Evolutionary conservation across 2,113 vertebrate genomes (phyloP).

Genomic region (Marmota flaviventris): DNA sequence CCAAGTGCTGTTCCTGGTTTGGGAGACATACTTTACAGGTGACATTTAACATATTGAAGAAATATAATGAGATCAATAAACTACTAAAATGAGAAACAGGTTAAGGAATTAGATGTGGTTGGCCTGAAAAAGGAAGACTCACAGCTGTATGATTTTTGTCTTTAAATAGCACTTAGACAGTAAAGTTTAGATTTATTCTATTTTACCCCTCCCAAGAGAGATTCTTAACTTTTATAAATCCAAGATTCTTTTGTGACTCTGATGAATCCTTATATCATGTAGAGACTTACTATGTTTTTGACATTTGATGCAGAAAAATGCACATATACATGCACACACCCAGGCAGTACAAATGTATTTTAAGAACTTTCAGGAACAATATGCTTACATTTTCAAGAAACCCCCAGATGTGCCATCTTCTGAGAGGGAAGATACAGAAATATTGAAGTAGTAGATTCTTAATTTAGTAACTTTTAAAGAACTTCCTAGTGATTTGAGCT

Average conservation of each 20-base stretch:
- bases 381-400: neutral
- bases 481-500: conserved; percentile 36
- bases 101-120: neutral
- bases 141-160: neutral
- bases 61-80: neutral
- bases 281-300: neutral
- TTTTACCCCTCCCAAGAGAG: neutral
- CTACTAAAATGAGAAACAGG: neutral
- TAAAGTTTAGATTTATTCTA: conserved; percentile 12
- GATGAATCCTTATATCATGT: neutral
- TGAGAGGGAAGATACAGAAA: neutral
- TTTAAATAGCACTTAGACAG: neutral
- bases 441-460: neutral
- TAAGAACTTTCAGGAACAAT: neutral
- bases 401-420: neutral
- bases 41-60: neutral
- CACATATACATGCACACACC: neutral
- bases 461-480: conserved; percentile 17
- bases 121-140: neutral
- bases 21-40: neutral
- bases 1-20: neutral
- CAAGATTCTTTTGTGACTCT: conserved; percentile 14
- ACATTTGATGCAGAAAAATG: conserved; percentile 42
- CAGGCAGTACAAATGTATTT: neutral
- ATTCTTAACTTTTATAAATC: conserved; percentile 7